Evolutionary conservation across 2,888 invertebrate species (phyloP), one percentile per base, ranked within the genome.

Genomic region (Cylindroiulus punctatus): DNA sequence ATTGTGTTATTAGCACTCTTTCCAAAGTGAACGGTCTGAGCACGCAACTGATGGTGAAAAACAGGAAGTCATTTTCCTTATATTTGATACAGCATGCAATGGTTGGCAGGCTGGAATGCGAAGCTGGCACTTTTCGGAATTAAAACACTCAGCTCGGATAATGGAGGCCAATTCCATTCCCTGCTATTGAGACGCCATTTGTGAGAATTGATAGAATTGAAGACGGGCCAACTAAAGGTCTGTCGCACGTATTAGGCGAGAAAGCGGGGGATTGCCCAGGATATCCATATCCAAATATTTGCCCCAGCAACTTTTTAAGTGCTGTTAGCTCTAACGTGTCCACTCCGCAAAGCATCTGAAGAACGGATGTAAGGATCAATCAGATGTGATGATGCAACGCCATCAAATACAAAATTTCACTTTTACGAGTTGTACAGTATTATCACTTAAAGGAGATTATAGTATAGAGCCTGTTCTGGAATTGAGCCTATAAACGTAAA

Each of bases 61-160:
- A 65, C 65, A 65, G 65, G 65, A 65, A 65, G 65, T 65, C 65
- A 65, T 65, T 65, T 65, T 26, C 65, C 26, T 26, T 65, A 65
- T 26, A 65, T 26, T 65, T 26, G 65, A 65, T 65, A 65, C 65
- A 65, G n/a, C 26, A 26, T 65, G 65, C 26, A 65, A 65, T 65
- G 65, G 65, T 26, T 65, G 52, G 52, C 52, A 52, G n/a, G 52
- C n/a, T 47, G 57, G 57, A 57, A 57, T 57, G 57, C 57, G 57
- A 57, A 57, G 57, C 57, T n/a, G 22, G 65, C 65, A 65, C 65
- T 65, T 65, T 65, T 65, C 65, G 19, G 26, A 65, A 65, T 65
- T 65, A 65, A 65, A 65, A 65, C 65, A 65, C 65, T 65, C 26
- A 65, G 65, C 26, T 26, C 12, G 65, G 65, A 26, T 65, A 65